These are phyloP conservation scores for Nothobranchius furzeri DNA, from an alignment of 2,113 vertebrate species.

Conservation along the genomic window DNA sequence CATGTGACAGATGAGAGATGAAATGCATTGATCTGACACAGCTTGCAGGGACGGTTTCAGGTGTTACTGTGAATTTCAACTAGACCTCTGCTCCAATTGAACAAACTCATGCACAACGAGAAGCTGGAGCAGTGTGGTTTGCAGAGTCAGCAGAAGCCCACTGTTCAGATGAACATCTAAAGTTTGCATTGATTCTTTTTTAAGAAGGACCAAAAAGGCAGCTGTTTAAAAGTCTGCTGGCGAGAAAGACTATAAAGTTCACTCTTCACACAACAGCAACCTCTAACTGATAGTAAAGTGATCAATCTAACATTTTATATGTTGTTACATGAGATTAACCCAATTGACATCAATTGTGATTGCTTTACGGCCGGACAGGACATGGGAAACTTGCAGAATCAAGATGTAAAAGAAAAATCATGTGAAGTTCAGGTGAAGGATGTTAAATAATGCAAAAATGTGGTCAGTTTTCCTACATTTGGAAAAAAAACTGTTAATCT, in stretches of 20 bases:
- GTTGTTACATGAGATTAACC: not conserved
- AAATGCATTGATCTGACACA: slow-evolving; percentile 58
- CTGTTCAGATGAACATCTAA: slow-evolving; percentile 8
- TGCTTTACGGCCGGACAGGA: too few species aligned
- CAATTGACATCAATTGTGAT: too few species aligned
- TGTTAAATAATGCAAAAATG: too few species aligned
- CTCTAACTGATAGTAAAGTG: slow-evolving; percentile 10
- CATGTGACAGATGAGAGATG: slow-evolving; percentile 63
- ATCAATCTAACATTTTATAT: not conserved
- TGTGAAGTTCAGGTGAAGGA: too few species aligned
- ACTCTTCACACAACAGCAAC: not conserved
- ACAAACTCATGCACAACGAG: slow-evolving; percentile 11
- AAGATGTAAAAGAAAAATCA: too few species aligned
- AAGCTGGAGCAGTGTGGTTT: slow-evolving; percentile 5
- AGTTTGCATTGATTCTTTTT: slow-evolving; percentile 13
- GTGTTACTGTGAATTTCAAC: slow-evolving; percentile 54
- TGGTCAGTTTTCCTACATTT: too few species aligned
- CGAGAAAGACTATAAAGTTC: not conserved
- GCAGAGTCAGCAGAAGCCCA: slow-evolving; percentile 8
- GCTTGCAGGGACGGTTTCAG: slow-evolving; percentile 42
- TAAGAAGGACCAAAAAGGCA: not conserved
- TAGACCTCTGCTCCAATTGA: slow-evolving; percentile 19
- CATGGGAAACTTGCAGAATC: too few species aligned
- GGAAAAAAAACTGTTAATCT: too few species aligned
- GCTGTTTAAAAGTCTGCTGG: not conserved